Conservation (phyloP, 2,797 vertebrate genomes). For the Liparis tanakae region DNA sequence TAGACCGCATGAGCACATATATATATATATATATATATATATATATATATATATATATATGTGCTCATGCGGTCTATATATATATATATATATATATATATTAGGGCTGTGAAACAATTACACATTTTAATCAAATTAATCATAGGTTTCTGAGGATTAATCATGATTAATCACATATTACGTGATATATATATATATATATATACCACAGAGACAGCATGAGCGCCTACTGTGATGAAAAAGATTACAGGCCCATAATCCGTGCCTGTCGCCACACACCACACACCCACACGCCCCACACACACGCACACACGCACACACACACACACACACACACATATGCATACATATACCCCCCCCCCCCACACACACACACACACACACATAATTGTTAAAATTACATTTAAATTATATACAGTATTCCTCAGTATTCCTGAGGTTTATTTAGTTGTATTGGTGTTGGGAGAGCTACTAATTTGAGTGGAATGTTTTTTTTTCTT, state of each 20-base stretch:
- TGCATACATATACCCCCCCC: too few relatives aligned
- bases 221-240: constrained; percentile 57
- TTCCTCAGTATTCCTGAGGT: background rate
- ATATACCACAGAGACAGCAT: constrained; percentile 36
- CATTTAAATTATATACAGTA: constrained; percentile 1
- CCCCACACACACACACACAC: background rate
- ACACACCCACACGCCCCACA: constrained; percentile 41
- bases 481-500: constrained; percentile 11
- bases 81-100: background rate
- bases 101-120: too few relatives aligned
- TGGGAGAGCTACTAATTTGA: background rate
- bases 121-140: too few relatives aligned
- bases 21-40: too few relatives aligned
- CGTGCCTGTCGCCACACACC: constrained; percentile 67
- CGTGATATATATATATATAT: constrained; percentile 17
- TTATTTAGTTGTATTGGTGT: background rate
- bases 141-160: too few relatives aligned
- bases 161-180: too few relatives aligned
- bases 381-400: background rate
- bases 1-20: too few relatives aligned
- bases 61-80: too few relatives aligned
- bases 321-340: constrained; percentile 38
- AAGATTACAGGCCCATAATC: constrained; percentile 65
- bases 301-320: constrained; percentile 38
- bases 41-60: too few relatives aligned